Evolutionary conservation across 1,140 invertebrate genomes (phyloP).

Genomic region (Caerostris darwini): DNA sequence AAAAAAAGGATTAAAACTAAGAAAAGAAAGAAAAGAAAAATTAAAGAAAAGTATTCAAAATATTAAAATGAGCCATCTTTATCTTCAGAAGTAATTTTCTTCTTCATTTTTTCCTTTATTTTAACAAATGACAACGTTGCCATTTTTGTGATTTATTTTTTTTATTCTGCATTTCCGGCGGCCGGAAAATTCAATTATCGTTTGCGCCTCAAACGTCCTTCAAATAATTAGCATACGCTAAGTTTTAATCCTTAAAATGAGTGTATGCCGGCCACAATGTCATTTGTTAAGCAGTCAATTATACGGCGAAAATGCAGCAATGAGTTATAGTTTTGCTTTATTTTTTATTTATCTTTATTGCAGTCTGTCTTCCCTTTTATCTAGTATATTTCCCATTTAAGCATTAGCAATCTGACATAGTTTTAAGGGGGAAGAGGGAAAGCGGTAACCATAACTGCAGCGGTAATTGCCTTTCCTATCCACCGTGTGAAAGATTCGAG

Average conservation of each 20-base stretch:
- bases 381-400: not conserved
- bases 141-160: not conserved
- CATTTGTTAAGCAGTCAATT: constrained; percentile 68
- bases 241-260: constrained; percentile 40
- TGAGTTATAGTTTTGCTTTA: constrained; percentile 58
- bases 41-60: too few species aligned
- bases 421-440: not conserved
- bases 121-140: constrained; percentile 54
- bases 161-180: not conserved
- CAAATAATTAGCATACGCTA: constrained; percentile 45
- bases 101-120: constrained; percentile 24
- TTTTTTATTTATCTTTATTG: not conserved
- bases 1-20: too few species aligned
- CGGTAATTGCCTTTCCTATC: constrained; percentile 1
- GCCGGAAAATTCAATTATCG: constrained; percentile 61
- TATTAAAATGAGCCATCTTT: not conserved
- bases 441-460: not conserved
- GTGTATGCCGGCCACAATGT: not conserved
- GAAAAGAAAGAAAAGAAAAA: too few species aligned
- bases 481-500: not conserved
- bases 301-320: constrained; percentile 11
- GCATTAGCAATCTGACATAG: not conserved
- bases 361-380: not conserved
- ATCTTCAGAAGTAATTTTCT: constrained; percentile 33
- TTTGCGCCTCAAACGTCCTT: constrained; percentile 55